Base-by-base conservation (phyloP, 2,113 vertebrate species). In the Rhea pennata region DNA sequence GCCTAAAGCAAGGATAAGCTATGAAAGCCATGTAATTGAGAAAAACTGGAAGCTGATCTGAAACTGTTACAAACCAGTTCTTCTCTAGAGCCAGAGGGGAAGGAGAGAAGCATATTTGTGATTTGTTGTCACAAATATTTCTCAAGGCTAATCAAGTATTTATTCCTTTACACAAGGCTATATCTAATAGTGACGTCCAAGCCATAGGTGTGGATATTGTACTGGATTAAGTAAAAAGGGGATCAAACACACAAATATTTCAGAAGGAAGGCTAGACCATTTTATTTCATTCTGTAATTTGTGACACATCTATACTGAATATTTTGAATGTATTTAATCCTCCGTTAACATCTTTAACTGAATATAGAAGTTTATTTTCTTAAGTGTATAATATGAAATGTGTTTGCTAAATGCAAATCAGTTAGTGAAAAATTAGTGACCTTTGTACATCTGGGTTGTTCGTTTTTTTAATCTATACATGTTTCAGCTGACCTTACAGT, bases 31-130 rank as follows among this genome's bases (percentile, higher is more conserved):
- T 17, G 10, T 48, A 48, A 36, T 29, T 65, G 26, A 65, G 44
- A 76, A 86, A 82, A 44, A 2, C 3, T 80, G 14, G 54, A 61
- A 61, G 8, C 4, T 62, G 31, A n/a, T 21, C 8, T 56, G 83
- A 72, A 82, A 20, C 10, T n/a, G 1, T 23, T 69, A 4, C 5
- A 67, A 91, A 44, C 1, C 2, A 3, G 0, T 58, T 70, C 8
- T 81, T 6, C 16, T 65, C 7, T 6, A 46, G 74, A 58, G 12
- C 4, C 12, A 39, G 65, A 71, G 23, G 2, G 7, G 12, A 81
- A 14, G 8, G 48, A 62, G 15, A 56, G 2, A 73, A 64, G 4
- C 58, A 48, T 58, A 76, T n/a, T 58, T 73, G 12, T n/a, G 39
- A 7, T 5, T 71, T 70, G 17, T 71, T 70, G 23, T 66, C 48